These are phyloP conservation scores for Mobula hypostoma DNA, from an alignment of 2,113 vertebrate species.

Conservation along the genomic window DNA sequence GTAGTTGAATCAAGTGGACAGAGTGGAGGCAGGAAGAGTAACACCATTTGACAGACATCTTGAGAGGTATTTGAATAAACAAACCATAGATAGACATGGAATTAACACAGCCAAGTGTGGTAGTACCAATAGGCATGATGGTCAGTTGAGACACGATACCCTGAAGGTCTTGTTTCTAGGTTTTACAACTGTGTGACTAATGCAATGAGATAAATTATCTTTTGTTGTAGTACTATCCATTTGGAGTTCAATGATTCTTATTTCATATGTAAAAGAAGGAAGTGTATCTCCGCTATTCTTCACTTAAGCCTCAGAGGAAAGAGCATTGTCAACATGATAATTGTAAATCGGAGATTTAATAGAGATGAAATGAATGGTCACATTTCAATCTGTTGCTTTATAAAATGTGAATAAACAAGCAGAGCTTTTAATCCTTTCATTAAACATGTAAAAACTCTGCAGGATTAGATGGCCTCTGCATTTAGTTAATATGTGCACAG, in stretches of 20 bases:
- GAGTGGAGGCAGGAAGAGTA: no score
- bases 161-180: no score
- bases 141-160: no score
- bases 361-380: neutral
- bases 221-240: neutral
- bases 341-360: neutral
- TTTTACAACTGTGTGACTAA: neutral
- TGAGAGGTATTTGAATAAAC: no score
- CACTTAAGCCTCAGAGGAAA: neutral
- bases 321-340: neutral
- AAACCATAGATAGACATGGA: no score
- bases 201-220: neutral
- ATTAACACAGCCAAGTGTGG: no score
- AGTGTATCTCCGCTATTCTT: neutral
- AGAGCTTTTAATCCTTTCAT: neutral
- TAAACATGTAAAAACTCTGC: neutral
- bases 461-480: neutral
- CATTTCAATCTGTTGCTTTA: neutral
- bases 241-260: neutral
- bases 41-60: no score
- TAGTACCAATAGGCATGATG: no score
- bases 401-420: neutral
- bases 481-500: neutral
- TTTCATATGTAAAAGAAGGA: neutral
- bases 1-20: no score